Evolutionary conservation across 2,113 vertebrate genomes (phyloP).

Genomic region (Galemys pyrenaicus): DNA sequence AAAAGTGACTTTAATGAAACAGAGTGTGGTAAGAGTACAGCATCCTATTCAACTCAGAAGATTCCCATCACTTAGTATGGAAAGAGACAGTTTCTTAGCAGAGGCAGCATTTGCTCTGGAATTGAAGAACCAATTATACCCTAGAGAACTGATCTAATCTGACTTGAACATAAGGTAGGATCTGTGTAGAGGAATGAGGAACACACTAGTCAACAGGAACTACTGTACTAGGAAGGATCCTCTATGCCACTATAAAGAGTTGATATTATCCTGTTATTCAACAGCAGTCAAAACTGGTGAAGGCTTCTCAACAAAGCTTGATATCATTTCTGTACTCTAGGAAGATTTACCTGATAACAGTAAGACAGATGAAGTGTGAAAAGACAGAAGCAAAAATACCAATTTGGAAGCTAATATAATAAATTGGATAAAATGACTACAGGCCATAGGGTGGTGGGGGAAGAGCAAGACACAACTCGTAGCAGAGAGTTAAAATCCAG

Average conservation of each 20-base stretch:
- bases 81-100: background rate
- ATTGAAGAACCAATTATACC: background rate
- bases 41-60: background rate
- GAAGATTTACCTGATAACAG: conserved; percentile 19
- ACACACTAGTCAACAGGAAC: background rate
- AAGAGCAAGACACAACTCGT: background rate
- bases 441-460: background rate
- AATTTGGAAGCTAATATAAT: background rate
- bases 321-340: background rate
- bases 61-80: background rate
- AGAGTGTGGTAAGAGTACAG: background rate
- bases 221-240: background rate
- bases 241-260: background rate
- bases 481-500: conserved; percentile 21
- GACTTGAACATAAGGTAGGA: background rate
- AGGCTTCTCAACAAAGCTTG: background rate
- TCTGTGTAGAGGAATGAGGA: background rate
- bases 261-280: conserved; percentile 20
- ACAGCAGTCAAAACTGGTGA: background rate
- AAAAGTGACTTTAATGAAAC: conserved; percentile 27
- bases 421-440: background rate
- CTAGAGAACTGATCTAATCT: background rate
- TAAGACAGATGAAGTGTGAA: background rate
- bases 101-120: background rate
- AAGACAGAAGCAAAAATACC: background rate